Conservation (phyloP, 2,888 invertebrate species). For the Hedya salicella region DNA sequence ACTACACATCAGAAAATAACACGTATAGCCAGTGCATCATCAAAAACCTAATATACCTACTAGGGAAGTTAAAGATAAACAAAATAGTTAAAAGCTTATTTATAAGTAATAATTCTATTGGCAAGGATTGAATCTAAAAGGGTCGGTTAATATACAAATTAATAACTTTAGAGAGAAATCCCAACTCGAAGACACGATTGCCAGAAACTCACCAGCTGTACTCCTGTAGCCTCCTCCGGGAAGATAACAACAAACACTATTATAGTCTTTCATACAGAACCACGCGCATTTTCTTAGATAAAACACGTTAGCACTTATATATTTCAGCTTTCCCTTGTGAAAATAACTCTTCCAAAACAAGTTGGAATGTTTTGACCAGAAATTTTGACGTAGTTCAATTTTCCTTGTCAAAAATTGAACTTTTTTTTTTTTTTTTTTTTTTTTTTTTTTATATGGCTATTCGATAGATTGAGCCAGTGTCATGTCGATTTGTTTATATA, state of each 20-base stretch:
- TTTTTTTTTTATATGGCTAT: no score
- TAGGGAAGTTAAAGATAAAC: neutral
- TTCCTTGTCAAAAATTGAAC: slow-evolving; percentile 51
- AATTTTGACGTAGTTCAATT: slow-evolving; percentile 54
- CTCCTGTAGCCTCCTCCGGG: slow-evolving; percentile 56
- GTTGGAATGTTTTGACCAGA: slow-evolving; percentile 68
- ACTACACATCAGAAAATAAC: neutral
- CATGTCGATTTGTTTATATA: no score
- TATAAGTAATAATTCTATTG: neutral
- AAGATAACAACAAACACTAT: slow-evolving; percentile 52
- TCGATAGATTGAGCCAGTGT: no score
- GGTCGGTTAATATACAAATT: slow-evolving; percentile 43
- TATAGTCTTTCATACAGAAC: slow-evolving; percentile 51
- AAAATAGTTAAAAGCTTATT: slow-evolving; percentile 11
- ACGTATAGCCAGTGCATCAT: neutral
- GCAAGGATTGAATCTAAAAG: slow-evolving; percentile 40
- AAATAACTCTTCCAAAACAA: slow-evolving; percentile 64
- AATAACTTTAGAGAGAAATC: slow-evolving; percentile 49
- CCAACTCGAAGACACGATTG: slow-evolving; percentile 48
- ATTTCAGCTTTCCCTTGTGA: slow-evolving; percentile 48
- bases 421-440: slow-evolving; percentile 49
- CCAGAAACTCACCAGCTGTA: slow-evolving; percentile 67
- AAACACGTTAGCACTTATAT: slow-evolving; percentile 24
- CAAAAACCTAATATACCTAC: neutral
- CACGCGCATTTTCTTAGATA: slow-evolving; percentile 47